These are phyloP conservation scores for Cryptocheilus praepositus DNA, from an alignment of 2,888 invertebrate genomes.

Conservation along the genomic window DNA sequence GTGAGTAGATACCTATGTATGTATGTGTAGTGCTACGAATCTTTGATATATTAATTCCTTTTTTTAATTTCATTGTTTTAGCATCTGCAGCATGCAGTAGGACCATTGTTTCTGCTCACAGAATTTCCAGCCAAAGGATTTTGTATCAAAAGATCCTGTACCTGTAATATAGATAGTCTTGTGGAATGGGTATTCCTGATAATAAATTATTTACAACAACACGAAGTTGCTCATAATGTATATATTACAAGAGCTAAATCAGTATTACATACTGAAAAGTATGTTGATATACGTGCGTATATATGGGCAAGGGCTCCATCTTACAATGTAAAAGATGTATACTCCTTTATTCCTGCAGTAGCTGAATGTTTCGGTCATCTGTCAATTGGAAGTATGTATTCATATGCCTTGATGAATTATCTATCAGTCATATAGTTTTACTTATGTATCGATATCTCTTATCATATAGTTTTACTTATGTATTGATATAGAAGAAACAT, in stretches of 20 bases:
- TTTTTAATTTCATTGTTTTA: conserved; percentile 59
- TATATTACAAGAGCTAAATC: conserved; percentile 80
- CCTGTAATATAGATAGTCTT: conserved; percentile 64
- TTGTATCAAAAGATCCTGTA: conserved; percentile 79
- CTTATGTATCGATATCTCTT: background rate
- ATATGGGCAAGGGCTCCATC: conserved; percentile 81
- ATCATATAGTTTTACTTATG: background rate
- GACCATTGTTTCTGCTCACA: conserved; percentile 76
- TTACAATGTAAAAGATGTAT: conserved; percentile 78
- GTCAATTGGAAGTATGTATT: conserved; percentile 79
- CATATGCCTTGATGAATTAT: conserved; percentile 39
- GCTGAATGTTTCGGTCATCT: conserved; percentile 88
- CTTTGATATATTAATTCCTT: no score
- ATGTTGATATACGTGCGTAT: conserved; percentile 77
- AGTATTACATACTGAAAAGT: conserved; percentile 51
- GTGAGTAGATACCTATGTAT: conserved; percentile 73
- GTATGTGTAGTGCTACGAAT: background rate
- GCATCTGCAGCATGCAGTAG: conserved; percentile 77
- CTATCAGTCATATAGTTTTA: conserved; percentile 15
- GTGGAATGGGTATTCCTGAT: conserved; percentile 75
- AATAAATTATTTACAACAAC: conserved; percentile 78
- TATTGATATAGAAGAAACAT: background rate
- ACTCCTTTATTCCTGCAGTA: conserved; percentile 82
- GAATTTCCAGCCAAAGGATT: conserved; percentile 83
- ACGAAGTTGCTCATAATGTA: conserved; percentile 85